Conservation (phyloP, 2,888 invertebrate genomes). For the Tromatobia lineatoria region DNA sequence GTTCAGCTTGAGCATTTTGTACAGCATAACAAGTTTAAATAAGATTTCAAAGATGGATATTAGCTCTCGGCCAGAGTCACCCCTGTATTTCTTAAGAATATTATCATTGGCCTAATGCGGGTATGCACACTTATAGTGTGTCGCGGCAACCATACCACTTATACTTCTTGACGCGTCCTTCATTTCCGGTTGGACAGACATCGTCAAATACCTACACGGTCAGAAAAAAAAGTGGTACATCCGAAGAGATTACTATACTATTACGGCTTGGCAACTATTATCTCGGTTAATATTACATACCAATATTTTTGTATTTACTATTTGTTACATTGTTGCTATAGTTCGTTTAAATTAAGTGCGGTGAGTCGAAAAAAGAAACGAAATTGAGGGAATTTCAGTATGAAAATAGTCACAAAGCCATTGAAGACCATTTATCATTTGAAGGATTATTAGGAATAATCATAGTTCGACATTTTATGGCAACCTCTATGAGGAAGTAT, state of each 20-base stretch:
- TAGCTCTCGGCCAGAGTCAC: conserved; percentile 10
- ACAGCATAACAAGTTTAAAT: conserved; percentile 54
- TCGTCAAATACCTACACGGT: not conserved
- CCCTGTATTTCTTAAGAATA: conserved; percentile 41
- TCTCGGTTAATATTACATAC: too few relatives aligned
- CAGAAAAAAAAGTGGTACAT: not conserved
- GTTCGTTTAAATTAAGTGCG: too few relatives aligned
- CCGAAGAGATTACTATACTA: not conserved
- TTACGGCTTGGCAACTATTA: not conserved
- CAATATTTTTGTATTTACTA: too few relatives aligned
- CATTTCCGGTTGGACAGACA: conserved; percentile 23
- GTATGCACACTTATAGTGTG: not conserved
- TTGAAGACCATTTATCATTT: too few relatives aligned
- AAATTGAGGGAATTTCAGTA: too few relatives aligned
- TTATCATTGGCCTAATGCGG: conserved; percentile 51
- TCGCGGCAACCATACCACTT: conserved; percentile 3
- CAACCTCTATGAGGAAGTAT: too few relatives aligned
- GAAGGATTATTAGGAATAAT: too few relatives aligned
- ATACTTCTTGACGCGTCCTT: conserved; percentile 13
- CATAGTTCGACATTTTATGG: too few relatives aligned
- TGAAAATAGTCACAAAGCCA: too few relatives aligned
- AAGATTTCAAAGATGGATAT: conserved; percentile 58
- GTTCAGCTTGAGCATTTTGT: conserved; percentile 34
- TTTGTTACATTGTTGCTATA: too few relatives aligned
- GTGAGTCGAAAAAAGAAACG: too few relatives aligned